Base-by-base conservation (phyloP, 2,113 vertebrate species). In the Prionailurus viverrinus region DNA sequence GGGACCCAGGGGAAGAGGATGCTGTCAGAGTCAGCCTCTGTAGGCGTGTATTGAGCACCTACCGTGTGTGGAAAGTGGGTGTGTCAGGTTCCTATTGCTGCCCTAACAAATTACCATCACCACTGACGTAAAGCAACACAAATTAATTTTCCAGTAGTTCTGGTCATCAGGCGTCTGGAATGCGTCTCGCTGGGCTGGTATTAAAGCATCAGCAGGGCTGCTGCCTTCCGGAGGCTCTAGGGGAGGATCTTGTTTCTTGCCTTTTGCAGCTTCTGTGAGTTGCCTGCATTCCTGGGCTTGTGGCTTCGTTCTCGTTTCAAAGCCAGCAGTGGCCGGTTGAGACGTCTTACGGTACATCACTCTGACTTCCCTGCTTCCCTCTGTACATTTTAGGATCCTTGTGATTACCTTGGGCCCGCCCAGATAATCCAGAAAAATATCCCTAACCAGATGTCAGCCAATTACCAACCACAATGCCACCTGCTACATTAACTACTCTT, bases 221-320 rank as follows among this genome's bases (percentile, higher is more conserved):
- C 39, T 36, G 21, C n/a, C 74, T 83, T 51, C 19, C 1, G 19
- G 94, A 69, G n/a, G 25, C 23, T 76, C 13, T 18, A 1, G 66
- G 7, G 16, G 58, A 82, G 33, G 29, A 23, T n/a, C 36, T 48
- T 31, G 1, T n/a, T 61, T 48, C 23, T 69, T 69, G 33, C 3
- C 27, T 61, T 66, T 36, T 51, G 31, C 4, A 16, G 48, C 53
- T 39, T 39, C 27, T 45, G 1, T 25, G 84, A 21, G 76, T 25
- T 11, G 23, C 13, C 58, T 29, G 3, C 36, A 5, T 68, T 55
- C 61, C 48, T 33, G 12, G 71, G 19, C 19, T 29, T 0, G 0
- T 41, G 33, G 14, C 39, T 48, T 58, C 79, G 3, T 61, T 19
- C 39, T 39, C 3, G 51, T 45, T 41, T 16, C 8, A 36, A 66